phyloP scores from a whole-genome alignment of 2,113 vertebrate genomes.

The Gavialis gangeticus region DNA sequence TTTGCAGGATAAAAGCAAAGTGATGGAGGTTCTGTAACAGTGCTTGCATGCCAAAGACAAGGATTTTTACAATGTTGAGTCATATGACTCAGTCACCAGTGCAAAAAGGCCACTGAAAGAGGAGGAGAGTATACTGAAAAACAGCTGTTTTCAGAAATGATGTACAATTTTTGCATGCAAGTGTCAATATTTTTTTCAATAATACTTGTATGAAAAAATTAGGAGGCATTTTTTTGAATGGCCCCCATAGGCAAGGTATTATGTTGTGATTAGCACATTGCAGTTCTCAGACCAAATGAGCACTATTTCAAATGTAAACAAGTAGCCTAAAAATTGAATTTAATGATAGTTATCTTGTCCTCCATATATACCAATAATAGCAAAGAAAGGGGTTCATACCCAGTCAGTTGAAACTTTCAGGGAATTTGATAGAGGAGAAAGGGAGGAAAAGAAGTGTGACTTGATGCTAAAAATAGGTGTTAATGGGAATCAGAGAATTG shows the following conservation, averaged over 20 bases:
- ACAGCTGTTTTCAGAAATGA: no score
- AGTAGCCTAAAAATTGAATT: not conserved
- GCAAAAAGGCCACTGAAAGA: no score
- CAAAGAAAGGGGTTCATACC: not conserved
- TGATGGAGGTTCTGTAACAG: no score
- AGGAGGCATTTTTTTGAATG: no score
- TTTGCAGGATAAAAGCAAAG: no score
- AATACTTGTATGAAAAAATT: no score
- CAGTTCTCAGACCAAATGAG: not conserved
- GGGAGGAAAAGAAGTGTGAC: accelerated
- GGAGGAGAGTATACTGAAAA: no score
- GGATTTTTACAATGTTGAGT: no score
- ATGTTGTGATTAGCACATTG: not conserved
- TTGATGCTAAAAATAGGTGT: not conserved
- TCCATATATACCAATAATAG: accelerated
- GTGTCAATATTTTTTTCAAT: no score
- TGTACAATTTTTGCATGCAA: no score
- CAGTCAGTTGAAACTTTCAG: not conserved
- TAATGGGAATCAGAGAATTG: not conserved
- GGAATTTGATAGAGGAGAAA: not conserved
- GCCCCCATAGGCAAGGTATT: not conserved
- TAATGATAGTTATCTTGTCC: not conserved
- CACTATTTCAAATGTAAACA: not conserved
- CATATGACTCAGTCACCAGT: no score
- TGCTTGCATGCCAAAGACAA: no score